phyloP scores from a whole-genome alignment of 92 coral and sea anemone species.

The Palythoa caribaeorum region DNA sequence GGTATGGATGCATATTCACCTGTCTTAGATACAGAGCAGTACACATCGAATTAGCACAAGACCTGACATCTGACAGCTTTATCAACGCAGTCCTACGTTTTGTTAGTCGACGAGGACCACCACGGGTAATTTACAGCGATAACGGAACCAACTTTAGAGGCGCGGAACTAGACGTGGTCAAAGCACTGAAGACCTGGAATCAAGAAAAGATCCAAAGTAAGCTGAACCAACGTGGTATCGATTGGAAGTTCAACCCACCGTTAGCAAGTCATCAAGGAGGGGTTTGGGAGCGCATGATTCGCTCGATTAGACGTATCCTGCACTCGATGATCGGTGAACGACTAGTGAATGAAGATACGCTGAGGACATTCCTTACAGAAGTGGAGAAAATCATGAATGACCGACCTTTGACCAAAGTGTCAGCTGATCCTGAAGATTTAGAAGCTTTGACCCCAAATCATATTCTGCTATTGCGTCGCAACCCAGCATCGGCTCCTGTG shows the following conservation, averaged over 20 bases:
- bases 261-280: conserved; percentile 75
- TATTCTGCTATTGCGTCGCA: too few relatives aligned
- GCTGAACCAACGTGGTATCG: conserved; percentile 41
- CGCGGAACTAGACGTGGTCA: conserved; percentile 61
- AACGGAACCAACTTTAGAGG: conserved; percentile 69
- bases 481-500: too few relatives aligned
- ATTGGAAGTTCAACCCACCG: conserved; percentile 67
- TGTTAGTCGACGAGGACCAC: conserved; percentile 64
- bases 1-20: conserved; percentile 10
- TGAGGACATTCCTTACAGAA: conserved; percentile 54
- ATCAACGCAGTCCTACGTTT: conserved; percentile 56
- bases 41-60: conserved; percentile 47
- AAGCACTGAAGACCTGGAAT: conserved; percentile 62
- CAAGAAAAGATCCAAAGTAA: conserved; percentile 61
- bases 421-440: conserved; percentile 23
- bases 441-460: too few relatives aligned
- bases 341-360: conserved; percentile 54
- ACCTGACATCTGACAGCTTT: conserved; percentile 60
- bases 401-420: conserved; percentile 41
- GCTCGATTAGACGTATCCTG: conserved; percentile 59
- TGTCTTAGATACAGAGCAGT: conserved; percentile 56
- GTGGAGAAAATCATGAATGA: conserved; percentile 58
- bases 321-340: conserved; percentile 60
- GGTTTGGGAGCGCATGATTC: conserved; percentile 65
- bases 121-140: conserved; percentile 64